Evolutionary conservation across 2,113 vertebrate species (phyloP), one percentile per base, ranked within the genome.

Genomic region (Tricholaema leucomelas): DNA sequence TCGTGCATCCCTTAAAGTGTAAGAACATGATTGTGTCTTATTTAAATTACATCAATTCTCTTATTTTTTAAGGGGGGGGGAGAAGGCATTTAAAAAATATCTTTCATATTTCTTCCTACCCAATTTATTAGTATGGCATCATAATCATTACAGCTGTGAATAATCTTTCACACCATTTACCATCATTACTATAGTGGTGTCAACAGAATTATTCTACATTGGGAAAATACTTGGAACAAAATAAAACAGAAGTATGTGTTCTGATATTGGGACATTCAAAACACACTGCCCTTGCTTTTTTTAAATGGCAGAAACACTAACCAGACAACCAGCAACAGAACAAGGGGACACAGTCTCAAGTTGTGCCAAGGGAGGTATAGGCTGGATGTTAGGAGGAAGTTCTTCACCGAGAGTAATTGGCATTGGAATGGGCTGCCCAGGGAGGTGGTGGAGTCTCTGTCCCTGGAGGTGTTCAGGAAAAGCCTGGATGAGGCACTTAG

Each of bases 1-100:
- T 96, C 81, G 27, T 77, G 93, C 87, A 91, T 92, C 95, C 96
- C 95, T 91, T 96, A 91, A 95, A 95, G 90, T 96, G 78, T 92
- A 98, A 90, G 80, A 93, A 86, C 76, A 95, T 78, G 83, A 92
- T 79, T 97, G 65, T 58, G 71, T 74, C 92, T 97, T 93, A 97
- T 96, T 96, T 82, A 93, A 97, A 96, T 96, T 79, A 97, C 92
- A 95, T 44, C 89, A 64, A 97, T 93, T 96, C 97, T 90, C 97
- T 97, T 96, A 93, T 97, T 97, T 97, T 97, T n/a, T n/a, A n/a
- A n/a, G n/a, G n/a, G n/a, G n/a, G n/a, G n/a, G n/a, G n/a, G n/a
- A n/a, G n/a, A n/a, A n/a, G n/a, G n/a, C n/a, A n/a, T n/a, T n/a
- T n/a, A n/a, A n/a, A 97, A 96, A 97, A 95, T 87, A 95, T 75